Evolutionary conservation across 2,797 vertebrate genomes (phyloP).

Genomic region (Columba guinea): DNA sequence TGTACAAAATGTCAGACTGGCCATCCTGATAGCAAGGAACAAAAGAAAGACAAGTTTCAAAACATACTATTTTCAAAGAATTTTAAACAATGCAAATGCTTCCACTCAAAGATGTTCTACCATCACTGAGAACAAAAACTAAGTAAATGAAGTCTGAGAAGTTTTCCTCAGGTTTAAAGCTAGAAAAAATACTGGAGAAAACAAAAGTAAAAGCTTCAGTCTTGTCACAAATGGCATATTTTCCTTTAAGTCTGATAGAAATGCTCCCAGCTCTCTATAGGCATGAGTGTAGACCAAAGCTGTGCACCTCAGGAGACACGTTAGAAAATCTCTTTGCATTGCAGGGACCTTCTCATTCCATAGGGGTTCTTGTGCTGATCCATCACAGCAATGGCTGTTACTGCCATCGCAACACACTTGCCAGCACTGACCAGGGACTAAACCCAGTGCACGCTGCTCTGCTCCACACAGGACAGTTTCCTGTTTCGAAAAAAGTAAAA

Average conservation of each 20-base stretch:
- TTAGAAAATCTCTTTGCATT: not conserved
- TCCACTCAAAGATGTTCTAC: not conserved
- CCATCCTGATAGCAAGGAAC: conserved; percentile 82
- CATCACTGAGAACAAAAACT: not conserved
- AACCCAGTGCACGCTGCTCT: not conserved
- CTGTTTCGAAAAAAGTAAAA: not conserved
- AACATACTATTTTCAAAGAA: not conserved
- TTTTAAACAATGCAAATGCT: not conserved
- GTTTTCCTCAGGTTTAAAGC: not conserved
- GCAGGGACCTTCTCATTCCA: not conserved
- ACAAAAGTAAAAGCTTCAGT: not conserved
- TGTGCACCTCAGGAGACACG: not conserved
- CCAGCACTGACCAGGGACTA: not conserved
- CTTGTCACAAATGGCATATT: not conserved
- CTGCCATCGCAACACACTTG: not conserved
- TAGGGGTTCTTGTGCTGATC: not conserved
- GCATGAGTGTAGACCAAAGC: accelerated
- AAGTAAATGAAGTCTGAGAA: not conserved
- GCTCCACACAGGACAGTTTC: not conserved
- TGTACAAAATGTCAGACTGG: conserved; percentile 89
- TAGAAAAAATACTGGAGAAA: not conserved
- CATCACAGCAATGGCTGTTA: not conserved
- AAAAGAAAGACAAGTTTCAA: not conserved
- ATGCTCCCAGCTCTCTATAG: not conserved
- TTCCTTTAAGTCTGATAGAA: not conserved